Evolutionary conservation across 2,888 invertebrate species (phyloP).

Genomic region (Graphium colonna): DNA sequence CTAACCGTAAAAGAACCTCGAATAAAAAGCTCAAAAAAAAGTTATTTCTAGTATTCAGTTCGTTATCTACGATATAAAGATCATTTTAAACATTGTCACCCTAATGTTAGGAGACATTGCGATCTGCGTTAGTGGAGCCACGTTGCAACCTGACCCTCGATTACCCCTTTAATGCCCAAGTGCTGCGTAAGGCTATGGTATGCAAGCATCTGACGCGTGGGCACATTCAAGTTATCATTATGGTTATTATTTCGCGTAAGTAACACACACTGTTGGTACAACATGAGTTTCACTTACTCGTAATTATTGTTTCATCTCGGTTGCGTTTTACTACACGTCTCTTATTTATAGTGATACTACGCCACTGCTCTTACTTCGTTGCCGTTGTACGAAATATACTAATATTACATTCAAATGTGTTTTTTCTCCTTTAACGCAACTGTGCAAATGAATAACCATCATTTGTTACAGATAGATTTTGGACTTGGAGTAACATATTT

Average conservation of each 20-base stretch:
- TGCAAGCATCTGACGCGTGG: background rate
- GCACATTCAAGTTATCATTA: background rate
- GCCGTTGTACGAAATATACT: too few relatives aligned
- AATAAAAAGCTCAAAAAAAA: too few relatives aligned
- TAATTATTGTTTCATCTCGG: background rate
- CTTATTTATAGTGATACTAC: too few relatives aligned
- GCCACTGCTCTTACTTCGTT: too few relatives aligned
- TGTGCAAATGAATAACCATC: too few relatives aligned
- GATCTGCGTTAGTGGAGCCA: background rate
- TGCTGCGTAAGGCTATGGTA: background rate
- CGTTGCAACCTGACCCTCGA: background rate
- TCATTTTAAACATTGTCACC: background rate
- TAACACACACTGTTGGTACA: background rate
- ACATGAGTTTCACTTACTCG: background rate
- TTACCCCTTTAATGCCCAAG: background rate
- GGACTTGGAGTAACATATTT: too few relatives aligned
- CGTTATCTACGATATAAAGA: too few relatives aligned
- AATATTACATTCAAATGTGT: too few relatives aligned
- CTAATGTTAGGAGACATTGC: background rate
- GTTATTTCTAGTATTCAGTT: too few relatives aligned
- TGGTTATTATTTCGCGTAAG: constrained; percentile 4
- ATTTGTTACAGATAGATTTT: too few relatives aligned
- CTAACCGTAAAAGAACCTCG: too few relatives aligned
- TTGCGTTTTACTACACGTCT: background rate
- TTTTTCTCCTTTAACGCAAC: too few relatives aligned